Conservation (phyloP, 2,797 vertebrate genomes). For the Mallotus villosus region DNA sequence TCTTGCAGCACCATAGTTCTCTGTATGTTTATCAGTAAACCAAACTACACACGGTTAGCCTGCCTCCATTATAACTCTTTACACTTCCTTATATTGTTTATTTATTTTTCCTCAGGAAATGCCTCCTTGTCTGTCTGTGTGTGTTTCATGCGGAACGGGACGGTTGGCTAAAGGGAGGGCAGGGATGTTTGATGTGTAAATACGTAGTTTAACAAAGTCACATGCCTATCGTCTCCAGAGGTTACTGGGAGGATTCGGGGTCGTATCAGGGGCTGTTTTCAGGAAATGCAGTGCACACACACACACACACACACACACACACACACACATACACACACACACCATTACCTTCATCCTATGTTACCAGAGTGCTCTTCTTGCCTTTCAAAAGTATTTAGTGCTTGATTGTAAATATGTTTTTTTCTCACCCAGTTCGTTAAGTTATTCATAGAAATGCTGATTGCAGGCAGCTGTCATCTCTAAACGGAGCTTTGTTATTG, state of each 20-base stretch:
- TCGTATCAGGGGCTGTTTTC: conserved; percentile 29
- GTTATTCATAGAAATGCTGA: conserved; percentile 75
- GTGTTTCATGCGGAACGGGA: conserved; percentile 30
- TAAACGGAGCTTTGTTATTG: conserved; percentile 76
- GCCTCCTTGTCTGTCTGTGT: conserved; percentile 34
- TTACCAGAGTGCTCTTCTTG: conserved; percentile 68
- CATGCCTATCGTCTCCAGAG: conserved; percentile 51
- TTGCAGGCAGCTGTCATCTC: conserved; percentile 69
- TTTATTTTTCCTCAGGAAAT: conserved; percentile 43
- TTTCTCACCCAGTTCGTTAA: not conserved
- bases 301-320: not conserved
- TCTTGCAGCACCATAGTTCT: conserved; percentile 57
- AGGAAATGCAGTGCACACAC: conserved; percentile 15
- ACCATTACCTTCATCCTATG: conserved; percentile 60
- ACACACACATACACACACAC: not conserved
- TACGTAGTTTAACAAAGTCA: conserved; percentile 54
- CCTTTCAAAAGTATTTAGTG: conserved; percentile 58
- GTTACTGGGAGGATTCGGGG: conserved; percentile 42
- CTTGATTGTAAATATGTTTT: conserved; percentile 60
- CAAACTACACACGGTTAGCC: conserved; percentile 45
- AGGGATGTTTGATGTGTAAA: conserved; percentile 64
- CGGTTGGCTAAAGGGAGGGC: conserved; percentile 18
- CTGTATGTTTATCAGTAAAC: conserved; percentile 66
- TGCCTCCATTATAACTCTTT: conserved; percentile 53
- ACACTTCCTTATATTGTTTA: conserved; percentile 49